These are phyloP conservation scores for Oreochromis spilurus DNA, from an alignment of 2,113 vertebrate species.

Conservation along the genomic window DNA sequence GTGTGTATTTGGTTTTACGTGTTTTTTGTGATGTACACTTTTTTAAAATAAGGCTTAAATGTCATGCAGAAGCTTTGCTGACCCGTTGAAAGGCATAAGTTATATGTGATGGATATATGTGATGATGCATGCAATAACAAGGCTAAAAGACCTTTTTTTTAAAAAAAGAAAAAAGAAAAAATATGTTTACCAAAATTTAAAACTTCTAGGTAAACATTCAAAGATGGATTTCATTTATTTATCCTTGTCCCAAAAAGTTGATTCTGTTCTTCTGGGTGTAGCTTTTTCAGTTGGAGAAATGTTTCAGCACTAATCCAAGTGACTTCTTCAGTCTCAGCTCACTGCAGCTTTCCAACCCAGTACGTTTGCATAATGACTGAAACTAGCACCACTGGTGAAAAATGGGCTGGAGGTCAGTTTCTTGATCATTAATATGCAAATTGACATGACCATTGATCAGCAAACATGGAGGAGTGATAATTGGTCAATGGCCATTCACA, in stretches of 20 bases:
- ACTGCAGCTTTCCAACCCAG: background rate
- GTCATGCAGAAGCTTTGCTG: background rate
- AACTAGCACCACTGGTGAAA: background rate
- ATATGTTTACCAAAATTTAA: background rate
- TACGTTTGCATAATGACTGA: background rate
- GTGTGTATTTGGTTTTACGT: background rate
- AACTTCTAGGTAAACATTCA: background rate
- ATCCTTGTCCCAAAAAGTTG: background rate
- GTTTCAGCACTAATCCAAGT: background rate
- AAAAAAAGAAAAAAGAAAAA: too few species aligned
- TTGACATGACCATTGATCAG: background rate
- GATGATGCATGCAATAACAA: background rate
- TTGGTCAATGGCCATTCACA: background rate
- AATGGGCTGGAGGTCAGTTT: background rate
- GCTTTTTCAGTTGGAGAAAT: background rate
- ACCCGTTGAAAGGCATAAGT: background rate
- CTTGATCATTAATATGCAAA: background rate
- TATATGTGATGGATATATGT: background rate
- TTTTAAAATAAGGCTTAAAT: background rate
- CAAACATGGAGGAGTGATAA: background rate
- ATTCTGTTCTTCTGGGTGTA: background rate
- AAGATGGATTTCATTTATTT: background rate
- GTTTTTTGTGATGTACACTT: background rate
- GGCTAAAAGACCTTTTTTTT: background rate
- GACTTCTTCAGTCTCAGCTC: background rate